Conservation (phyloP, 2,888 invertebrate genomes). For the Limenitis camilla region DNA sequence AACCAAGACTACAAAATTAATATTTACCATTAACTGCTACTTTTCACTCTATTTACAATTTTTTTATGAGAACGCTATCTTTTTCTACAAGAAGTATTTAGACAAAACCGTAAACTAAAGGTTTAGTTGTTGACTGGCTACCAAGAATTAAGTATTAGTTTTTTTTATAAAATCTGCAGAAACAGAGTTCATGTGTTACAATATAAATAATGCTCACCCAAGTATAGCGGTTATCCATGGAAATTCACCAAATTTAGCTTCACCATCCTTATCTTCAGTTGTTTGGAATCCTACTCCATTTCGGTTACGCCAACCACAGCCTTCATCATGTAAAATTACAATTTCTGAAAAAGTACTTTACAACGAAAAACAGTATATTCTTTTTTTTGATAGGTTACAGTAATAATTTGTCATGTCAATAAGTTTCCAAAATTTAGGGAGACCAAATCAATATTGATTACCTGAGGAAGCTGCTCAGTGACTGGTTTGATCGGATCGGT, state of each 20-base stretch:
- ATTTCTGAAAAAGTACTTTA: too few species aligned
- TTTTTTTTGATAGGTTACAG: too few species aligned
- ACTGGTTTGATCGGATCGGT: conserved; percentile 46
- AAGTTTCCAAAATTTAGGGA: too few species aligned
- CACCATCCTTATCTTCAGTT: conserved; percentile 74
- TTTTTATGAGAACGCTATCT: too few species aligned
- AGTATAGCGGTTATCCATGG: conserved; percentile 85
- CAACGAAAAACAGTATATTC: too few species aligned
- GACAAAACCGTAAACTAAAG: too few species aligned
- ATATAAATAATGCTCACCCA: conserved; percentile 28
- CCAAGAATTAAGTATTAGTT: too few species aligned
- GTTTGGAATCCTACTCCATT: conserved; percentile 80
- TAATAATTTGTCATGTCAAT: too few species aligned
- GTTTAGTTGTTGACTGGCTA: too few species aligned
- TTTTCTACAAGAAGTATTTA: too few species aligned
- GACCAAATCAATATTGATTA: conserved; percentile 3
- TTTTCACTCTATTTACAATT: too few species aligned
- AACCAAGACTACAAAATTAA: not conserved
- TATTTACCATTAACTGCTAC: not conserved
- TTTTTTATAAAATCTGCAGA: not conserved
- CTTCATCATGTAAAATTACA: conserved; percentile 11
- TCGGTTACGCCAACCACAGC: conserved; percentile 74
- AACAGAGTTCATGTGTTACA: too few species aligned
- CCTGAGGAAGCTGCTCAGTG: conserved; percentile 33
- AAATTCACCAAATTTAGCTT: conserved; percentile 79